Percentiles rank a stretch among this genome's conserved stretches.
Conservation (phyloP, 2,888 invertebrate species). For the Eurytoma adleriae region DNA sequence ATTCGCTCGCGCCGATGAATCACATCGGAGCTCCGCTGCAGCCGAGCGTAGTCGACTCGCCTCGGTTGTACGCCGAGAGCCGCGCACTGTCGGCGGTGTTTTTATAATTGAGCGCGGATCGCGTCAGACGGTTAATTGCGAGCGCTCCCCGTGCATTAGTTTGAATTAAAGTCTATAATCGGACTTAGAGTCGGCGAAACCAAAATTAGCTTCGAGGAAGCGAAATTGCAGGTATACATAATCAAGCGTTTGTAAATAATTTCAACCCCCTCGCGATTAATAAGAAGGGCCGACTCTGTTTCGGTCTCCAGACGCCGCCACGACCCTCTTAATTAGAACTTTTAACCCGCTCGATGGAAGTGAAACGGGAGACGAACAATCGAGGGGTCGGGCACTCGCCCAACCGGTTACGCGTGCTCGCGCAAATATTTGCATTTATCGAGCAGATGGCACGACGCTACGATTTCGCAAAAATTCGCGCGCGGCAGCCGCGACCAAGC, state of each 20-base stretch:
- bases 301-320: neutral
- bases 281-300: neutral
- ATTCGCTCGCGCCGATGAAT: neutral
- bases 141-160: no score
- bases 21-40: no score
- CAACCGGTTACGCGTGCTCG: neutral
- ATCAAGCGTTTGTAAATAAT: no score
- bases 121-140: no score
- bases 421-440: slow-evolving; percentile 41
- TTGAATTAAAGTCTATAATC: no score
- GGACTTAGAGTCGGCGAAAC: no score
- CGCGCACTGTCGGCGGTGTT: no score
- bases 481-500: slow-evolving; percentile 22
- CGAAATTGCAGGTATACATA: no score
- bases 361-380: slow-evolving; percentile 1
- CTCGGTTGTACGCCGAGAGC: no score
- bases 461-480: slow-evolving; percentile 5
- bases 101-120: no score
- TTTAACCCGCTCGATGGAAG: slow-evolving; percentile 21
- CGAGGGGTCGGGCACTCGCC: slow-evolving; percentile 4
- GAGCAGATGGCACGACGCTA: slow-evolving; percentile 52
- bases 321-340: slow-evolving; percentile 39
- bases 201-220: no score
- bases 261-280: neutral
- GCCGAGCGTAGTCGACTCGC: no score